phyloP scores from a whole-genome alignment of 2,888 invertebrate genomes.

The Cerceris ruficornis region DNA sequence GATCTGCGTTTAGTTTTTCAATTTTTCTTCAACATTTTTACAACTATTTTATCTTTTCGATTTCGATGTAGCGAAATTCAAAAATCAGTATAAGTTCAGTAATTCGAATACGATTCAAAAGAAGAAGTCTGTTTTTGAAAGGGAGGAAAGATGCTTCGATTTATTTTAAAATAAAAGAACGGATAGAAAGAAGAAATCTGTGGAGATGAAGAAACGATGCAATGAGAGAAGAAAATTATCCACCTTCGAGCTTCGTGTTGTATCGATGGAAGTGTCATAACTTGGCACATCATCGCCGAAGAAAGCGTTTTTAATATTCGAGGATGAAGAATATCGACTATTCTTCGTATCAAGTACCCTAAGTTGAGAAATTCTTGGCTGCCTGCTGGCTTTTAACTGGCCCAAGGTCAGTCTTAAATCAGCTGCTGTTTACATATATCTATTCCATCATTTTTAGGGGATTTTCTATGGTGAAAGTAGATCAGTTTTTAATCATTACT shows the following conservation, averaged over 20 bases:
- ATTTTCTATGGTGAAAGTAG: no score
- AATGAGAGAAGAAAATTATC: background rate
- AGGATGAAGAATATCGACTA: background rate
- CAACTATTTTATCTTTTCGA: background rate
- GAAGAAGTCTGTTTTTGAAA: no score
- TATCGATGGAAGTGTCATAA: background rate
- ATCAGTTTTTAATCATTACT: no score
- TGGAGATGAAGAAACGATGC: background rate
- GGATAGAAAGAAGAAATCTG: background rate
- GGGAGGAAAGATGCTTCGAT: no score
- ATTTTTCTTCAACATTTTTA: background rate
- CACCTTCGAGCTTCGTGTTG: background rate
- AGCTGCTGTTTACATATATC: slow-evolving; percentile 40
- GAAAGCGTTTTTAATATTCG: slow-evolving; percentile 7
- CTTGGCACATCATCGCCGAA: slow-evolving; percentile 12
- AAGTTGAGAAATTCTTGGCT: slow-evolving; percentile 11
- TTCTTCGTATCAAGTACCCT: slow-evolving; percentile 4
- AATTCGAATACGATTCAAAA: no score
- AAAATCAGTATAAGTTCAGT: no score
- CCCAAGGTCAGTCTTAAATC: slow-evolving; percentile 75
- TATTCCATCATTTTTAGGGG: background rate
- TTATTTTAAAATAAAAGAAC: background rate
- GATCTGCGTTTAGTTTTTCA: slow-evolving; percentile 71
- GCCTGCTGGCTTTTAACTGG: slow-evolving; percentile 68
- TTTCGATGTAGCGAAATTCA: background rate